Evolutionary conservation across 2,797 vertebrate genomes (phyloP).

Genomic region (Oophaga sylvatica): DNA sequence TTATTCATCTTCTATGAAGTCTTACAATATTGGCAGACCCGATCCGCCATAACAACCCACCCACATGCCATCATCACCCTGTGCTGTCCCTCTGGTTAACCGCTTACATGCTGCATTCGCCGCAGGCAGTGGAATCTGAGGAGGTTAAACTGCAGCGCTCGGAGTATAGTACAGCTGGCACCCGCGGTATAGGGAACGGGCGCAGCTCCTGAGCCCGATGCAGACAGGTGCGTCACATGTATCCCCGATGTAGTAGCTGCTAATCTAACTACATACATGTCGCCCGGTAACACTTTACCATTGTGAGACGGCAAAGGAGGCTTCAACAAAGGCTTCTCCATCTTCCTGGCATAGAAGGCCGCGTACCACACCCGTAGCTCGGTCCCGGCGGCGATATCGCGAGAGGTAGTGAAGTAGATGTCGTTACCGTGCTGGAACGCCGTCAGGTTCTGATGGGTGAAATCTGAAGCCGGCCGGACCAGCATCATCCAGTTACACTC

Average conservation of each 20-base stretch:
- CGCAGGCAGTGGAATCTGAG: too few relatives aligned
- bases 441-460: constrained; percentile 91
- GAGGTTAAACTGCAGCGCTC: too few relatives aligned
- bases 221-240: too few relatives aligned
- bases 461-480: constrained; percentile 86
- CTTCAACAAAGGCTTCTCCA: constrained; percentile 90
- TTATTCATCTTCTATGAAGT: too few relatives aligned
- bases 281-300: constrained; percentile 66
- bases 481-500: constrained; percentile 99
- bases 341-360: constrained; percentile 97
- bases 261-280: neutral
- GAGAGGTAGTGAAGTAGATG: constrained; percentile 94
- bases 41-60: too few relatives aligned
- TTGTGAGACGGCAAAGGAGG: constrained; percentile 72
- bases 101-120: too few relatives aligned
- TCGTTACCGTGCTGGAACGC: constrained; percentile 93
- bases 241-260: neutral
- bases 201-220: too few relatives aligned
- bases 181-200: too few relatives aligned
- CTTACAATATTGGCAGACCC: too few relatives aligned
- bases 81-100: too few relatives aligned
- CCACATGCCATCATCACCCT: too few relatives aligned
- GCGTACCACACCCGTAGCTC: constrained; percentile 98
- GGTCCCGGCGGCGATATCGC: constrained; percentile 88
- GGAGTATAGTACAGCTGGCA: too few relatives aligned